phyloP scores from a whole-genome alignment of 2,113 vertebrate genomes.

The Nothocercus julius region DNA sequence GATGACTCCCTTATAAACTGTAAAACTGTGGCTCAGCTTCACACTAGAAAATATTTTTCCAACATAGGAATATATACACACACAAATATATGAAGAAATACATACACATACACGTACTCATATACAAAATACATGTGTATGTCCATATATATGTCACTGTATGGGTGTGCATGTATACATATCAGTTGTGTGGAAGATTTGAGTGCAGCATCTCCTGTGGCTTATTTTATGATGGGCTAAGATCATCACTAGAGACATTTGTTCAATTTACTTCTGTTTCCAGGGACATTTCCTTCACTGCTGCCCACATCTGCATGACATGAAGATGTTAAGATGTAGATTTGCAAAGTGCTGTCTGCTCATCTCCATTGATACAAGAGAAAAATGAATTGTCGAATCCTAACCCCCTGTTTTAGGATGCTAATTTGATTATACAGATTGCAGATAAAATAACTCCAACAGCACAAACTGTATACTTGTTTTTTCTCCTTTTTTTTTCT shows the following conservation, averaged over 20 bases:
- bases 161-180: neutral
- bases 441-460: neutral
- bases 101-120: neutral
- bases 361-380: neutral
- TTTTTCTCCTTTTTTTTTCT: neutral
- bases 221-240: neutral
- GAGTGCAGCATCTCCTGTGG: neutral
- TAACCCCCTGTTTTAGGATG: neutral
- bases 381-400: neutral
- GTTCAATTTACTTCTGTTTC: neutral
- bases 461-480: fast-evolving
- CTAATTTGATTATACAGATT: neutral
- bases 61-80: neutral
- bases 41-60: neutral
- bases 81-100: neutral
- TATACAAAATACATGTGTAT: too few relatives aligned
- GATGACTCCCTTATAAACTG: neutral
- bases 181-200: neutral
- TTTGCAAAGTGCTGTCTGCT: neutral
- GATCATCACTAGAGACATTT: neutral
- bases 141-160: neutral
- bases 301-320: neutral
- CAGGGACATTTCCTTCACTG: neutral
- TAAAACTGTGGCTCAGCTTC: neutral
- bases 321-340: neutral